These are phyloP conservation scores for Teleogryllus oceanicus DNA, from an alignment of 2,888 invertebrate genomes.

Conservation along the genomic window DNA sequence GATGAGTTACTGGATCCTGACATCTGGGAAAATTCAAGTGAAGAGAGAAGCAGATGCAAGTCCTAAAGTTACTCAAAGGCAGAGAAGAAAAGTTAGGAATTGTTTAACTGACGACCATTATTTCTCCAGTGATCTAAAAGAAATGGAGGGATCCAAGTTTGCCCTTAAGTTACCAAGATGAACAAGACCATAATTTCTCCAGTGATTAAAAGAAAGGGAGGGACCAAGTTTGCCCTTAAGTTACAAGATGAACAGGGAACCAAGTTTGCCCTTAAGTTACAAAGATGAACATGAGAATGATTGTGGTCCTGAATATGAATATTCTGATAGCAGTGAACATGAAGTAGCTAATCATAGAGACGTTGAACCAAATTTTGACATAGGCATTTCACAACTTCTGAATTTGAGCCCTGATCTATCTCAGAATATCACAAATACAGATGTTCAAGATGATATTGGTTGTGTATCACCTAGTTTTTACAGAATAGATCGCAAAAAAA, in stretches of 20 bases:
- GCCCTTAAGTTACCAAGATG: too few species aligned
- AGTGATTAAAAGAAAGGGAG: background rate
- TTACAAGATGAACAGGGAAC: background rate
- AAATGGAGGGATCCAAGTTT: too few species aligned
- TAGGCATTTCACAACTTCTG: background rate
- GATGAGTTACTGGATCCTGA: too few species aligned
- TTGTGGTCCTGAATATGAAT: too few species aligned
- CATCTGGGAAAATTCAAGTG: too few species aligned
- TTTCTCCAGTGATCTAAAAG: background rate
- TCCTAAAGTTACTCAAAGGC: background rate
- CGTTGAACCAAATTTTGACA: background rate
- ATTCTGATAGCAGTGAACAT: too few species aligned
- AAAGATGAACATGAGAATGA: too few species aligned
- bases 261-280: background rate
- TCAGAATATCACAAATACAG: background rate
- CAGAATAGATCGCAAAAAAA: background rate
- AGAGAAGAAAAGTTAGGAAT: background rate
- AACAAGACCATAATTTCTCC: too few species aligned
- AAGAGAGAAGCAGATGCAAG: too few species aligned
- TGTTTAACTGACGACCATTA: background rate
- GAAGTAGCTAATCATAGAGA: too few species aligned
- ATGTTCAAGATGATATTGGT: background rate
- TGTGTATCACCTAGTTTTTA: background rate
- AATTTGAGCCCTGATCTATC: background rate
- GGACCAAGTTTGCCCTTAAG: background rate